Evolutionary conservation across 2,113 vertebrate species (phyloP), one percentile per base, ranked within the genome.

Genomic region (Microtus richardsoni): DNA sequence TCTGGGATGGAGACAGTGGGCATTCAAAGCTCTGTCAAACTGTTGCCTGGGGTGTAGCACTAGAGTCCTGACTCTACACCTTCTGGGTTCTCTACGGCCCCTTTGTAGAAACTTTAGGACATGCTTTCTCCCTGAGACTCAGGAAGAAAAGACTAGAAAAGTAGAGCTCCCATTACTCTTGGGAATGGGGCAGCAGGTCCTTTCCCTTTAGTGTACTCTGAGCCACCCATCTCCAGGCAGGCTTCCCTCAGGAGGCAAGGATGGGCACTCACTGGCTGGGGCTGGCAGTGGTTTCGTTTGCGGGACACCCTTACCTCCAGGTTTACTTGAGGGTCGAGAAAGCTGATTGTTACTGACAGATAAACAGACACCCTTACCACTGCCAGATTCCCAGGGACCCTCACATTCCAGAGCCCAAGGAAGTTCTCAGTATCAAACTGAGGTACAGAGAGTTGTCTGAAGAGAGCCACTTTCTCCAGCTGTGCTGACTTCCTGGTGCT

Each of bases 21-120:
- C 95, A 75, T 11, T 49, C 60, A 9, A 91, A 89, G 89, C 62
- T 52, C 75, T 88, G 96, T 85, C 96, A 95, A 70, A 88, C 88
- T 89, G 92, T 95, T 96, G 96, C 95, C 95, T 97, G 94, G 97
- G 62, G 93, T 95, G 95, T 95, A 95, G 82, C 92, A 96, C 19
- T 58, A 5, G 95, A 97, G 95, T 88, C 73, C 93, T 91, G 79
- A 54, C 33, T 93, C 87, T 78, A 14, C 74, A 62, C 6, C 30
- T 36, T 87, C 93, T 41, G 73, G 41, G 26, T 17, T 95, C 85
- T 91, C 78, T 39, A 73, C 28, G 47, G 75, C 28, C 84, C 49
- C 54, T 78, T 73, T 70, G 71, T 64, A 68, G 86, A 96, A 95
- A 91, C 28, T 94, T 82, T 70, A 93, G 91, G 83, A 75, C 75